Conservation (phyloP, 2,113 vertebrate genomes). For the cattle (Bos taurus) region ARS-UCD2.0 NC_037328.1:137608001-137608500, state of each 20-base stretch:
- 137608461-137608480: no score
- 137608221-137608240: background rate
- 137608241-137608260: background rate
- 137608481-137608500: no score
- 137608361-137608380: background rate
- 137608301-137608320: background rate
- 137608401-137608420: background rate
- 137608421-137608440: background rate
- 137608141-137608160: background rate
- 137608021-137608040: background rate
- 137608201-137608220: background rate
- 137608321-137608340: background rate
- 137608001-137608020: background rate
- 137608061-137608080: background rate
- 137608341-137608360: background rate
- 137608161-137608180: background rate
- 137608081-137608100: background rate
- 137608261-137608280: background rate
- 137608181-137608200: background rate
- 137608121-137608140: background rate
- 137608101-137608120: background rate
- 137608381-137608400: background rate
- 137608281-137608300: background rate
- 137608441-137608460: no score
- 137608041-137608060: background rate